Percentiles rank a stretch among this genome's conserved stretches.
phyloP scores from a whole-genome alignment of 1,140 invertebrate genomes.

The Eufriesea mexicana region DNA sequence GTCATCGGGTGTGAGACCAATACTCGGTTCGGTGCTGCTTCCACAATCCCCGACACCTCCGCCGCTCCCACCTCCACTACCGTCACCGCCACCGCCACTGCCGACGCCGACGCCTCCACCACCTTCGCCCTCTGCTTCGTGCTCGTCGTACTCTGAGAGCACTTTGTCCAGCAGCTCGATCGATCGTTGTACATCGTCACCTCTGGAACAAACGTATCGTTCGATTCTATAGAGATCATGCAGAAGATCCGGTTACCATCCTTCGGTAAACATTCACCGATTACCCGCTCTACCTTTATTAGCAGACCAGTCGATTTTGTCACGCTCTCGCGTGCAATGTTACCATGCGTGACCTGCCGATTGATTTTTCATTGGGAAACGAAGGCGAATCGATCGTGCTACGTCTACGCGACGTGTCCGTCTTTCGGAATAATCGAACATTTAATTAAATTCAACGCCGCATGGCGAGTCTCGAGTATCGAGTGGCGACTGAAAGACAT shows the following conservation, averaged over 20 bases:
- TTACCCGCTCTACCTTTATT: too few species aligned
- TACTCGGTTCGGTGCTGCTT: slow-evolving; percentile 81
- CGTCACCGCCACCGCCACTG: slow-evolving; percentile 71
- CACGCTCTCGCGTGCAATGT: too few species aligned
- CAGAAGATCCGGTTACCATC: background rate
- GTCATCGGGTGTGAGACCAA: slow-evolving; percentile 84
- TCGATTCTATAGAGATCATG: slow-evolving; percentile 78
- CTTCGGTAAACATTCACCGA: too few species aligned
- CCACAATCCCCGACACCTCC: slow-evolving; percentile 79
- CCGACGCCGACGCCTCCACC: slow-evolving; percentile 66
- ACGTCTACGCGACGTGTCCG: background rate
- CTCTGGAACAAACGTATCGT: slow-evolving; percentile 84
- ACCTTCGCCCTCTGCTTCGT: slow-evolving; percentile 83
- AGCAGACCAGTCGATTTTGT: too few species aligned
- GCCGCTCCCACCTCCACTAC: slow-evolving; percentile 75
- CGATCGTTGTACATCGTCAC: slow-evolving; percentile 91
- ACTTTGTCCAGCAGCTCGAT: slow-evolving; percentile 93
- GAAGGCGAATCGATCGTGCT: too few species aligned
- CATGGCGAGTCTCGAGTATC: too few species aligned
- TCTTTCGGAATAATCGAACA: background rate
- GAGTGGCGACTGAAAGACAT: background rate
- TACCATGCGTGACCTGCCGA: too few species aligned
- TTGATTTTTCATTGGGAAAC: too few species aligned
- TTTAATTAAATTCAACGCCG: background rate
- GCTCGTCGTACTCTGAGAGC: slow-evolving; percentile 93